phyloP scores from a whole-genome alignment of 2,797 vertebrate genomes.

The Anguilla pacifica region DNA sequence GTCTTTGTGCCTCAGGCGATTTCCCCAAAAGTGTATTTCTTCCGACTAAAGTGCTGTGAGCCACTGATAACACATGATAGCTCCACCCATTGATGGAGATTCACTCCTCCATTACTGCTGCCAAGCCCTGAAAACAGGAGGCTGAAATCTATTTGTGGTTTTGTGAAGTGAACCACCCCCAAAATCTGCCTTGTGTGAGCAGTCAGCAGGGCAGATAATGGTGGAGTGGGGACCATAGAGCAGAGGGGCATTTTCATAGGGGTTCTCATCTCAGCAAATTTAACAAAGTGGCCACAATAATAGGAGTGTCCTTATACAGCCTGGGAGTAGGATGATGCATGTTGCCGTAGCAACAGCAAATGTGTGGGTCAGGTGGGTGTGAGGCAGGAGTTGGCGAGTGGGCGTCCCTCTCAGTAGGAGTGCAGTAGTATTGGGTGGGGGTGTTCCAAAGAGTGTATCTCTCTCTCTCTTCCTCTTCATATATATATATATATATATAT shows the following conservation, averaged over 20 bases:
- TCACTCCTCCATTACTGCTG: not conserved
- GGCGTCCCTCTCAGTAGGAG: not conserved
- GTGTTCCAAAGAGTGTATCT: not conserved
- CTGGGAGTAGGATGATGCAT: constrained; percentile 16
- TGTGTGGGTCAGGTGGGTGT: not conserved
- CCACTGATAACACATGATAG: not conserved
- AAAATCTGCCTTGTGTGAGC: not conserved
- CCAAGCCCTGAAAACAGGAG: not conserved
- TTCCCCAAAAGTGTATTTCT: not conserved
- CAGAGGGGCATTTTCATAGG: not conserved
- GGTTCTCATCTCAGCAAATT: constrained; percentile 21
- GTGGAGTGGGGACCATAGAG: not conserved
- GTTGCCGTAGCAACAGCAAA: constrained; percentile 9
- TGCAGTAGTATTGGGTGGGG: constrained; percentile 27
- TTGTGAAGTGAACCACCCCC: not conserved
- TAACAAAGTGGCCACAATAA: constrained; percentile 10
- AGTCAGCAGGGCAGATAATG: not conserved
- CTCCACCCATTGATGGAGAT: not conserved
- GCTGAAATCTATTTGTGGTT: not conserved
- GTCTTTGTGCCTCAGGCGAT: not conserved
- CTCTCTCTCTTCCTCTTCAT: not conserved
- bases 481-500: too few relatives aligned
- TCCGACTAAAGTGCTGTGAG: not conserved
- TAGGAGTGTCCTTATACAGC: constrained; percentile 1
- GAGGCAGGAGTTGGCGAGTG: not conserved